Evolutionary conservation across 2,888 invertebrate species (phyloP).

Genomic region (Petrophora chlorosata): DNA sequence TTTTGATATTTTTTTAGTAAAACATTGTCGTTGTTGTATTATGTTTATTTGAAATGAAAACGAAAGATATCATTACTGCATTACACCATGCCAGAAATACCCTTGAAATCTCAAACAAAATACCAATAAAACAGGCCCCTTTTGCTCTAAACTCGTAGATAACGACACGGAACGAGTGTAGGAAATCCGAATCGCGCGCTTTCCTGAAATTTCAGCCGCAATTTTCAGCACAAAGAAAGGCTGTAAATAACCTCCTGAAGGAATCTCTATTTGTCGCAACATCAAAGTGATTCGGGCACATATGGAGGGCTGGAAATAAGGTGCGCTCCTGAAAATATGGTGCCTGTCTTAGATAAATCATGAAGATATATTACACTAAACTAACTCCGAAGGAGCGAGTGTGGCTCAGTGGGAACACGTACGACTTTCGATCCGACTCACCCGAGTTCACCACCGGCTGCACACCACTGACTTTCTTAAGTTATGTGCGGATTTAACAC

Average conservation of each 20-base stretch:
- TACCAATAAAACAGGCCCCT: not conserved
- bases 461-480: too few species aligned
- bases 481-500: too few species aligned
- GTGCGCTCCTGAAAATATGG: conserved; percentile 1
- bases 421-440: too few species aligned
- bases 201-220: conserved; percentile 32
- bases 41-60: too few species aligned
- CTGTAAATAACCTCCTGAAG: conserved; percentile 23
- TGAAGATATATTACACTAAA: not conserved
- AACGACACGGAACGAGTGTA: conserved; percentile 18
- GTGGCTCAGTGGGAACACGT: not conserved
- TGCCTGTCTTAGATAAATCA: not conserved
- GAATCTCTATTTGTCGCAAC: conserved; percentile 17
- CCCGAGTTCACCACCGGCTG: too few species aligned
- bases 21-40: too few species aligned
- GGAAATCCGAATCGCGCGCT: conserved; percentile 31
- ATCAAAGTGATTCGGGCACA: conserved; percentile 24
- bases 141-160: conserved; percentile 8
- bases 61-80: not conserved
- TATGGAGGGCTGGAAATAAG: conserved; percentile 13
- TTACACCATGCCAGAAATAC: not conserved
- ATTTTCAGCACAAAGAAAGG: conserved; percentile 24
- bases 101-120: not conserved
- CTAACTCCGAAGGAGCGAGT: too few species aligned
- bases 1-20: too few species aligned